A percentile compares a stretch with the other conserved stretches of the same genome.
Evolutionary conservation across 2,797 vertebrate species (phyloP).

Genomic region (Garrulus glandarius): DNA sequence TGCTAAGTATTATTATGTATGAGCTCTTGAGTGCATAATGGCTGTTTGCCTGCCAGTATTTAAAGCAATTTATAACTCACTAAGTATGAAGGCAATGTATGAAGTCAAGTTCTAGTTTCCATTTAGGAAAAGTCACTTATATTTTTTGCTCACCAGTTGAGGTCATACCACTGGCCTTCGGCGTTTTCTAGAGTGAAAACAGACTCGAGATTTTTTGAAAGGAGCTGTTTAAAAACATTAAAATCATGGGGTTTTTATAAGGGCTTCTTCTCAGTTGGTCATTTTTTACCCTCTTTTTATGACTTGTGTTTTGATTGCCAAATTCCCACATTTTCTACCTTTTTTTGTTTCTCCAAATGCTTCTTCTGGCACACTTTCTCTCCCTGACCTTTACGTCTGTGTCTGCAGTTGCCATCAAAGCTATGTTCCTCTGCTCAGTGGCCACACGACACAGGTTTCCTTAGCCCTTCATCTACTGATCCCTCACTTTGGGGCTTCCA

Average conservation of each 20-base stretch:
- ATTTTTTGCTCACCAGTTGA: background rate
- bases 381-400: background rate
- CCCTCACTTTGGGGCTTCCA: background rate
- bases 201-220: background rate
- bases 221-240: background rate
- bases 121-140: background rate
- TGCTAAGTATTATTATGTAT: conserved; percentile 52
- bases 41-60: conserved; percentile 42
- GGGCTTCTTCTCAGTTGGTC: background rate
- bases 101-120: background rate
- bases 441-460: background rate
- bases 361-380: background rate
- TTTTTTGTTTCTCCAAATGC: background rate
- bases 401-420: background rate
- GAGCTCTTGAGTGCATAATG: conserved; percentile 52
- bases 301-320: background rate
- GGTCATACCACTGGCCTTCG: background rate
- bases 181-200: background rate
- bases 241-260: background rate
- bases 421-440: background rate
- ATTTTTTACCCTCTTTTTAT: background rate
- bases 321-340: background rate
- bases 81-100: background rate
- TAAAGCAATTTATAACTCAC: conserved; percentile 14
- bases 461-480: accelerated